phyloP scores from a whole-genome alignment of 2,888 invertebrate genomes.

The Terebella lapidaria region DNA sequence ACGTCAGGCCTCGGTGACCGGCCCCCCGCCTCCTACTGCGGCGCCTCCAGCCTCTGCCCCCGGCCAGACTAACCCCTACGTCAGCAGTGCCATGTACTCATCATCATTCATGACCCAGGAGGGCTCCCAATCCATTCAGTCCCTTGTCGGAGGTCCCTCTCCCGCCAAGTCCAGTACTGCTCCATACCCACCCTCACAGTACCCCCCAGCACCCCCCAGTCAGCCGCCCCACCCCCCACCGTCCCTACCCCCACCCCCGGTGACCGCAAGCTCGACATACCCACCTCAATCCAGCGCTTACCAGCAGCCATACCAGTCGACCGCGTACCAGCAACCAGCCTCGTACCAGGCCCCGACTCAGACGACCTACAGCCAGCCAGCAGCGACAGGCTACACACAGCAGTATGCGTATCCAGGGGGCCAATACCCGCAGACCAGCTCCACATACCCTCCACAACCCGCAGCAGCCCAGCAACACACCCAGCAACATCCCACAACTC shows the following conservation, averaged over 20 bases:
- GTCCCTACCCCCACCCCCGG: not conserved
- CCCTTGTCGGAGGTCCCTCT: conserved; percentile 34
- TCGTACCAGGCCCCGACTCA: not conserved
- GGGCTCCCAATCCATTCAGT: conserved; percentile 45
- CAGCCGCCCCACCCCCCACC: not conserved
- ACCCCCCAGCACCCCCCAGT: not conserved
- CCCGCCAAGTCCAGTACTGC: not conserved
- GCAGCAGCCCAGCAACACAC: not conserved
- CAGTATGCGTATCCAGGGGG: not conserved
- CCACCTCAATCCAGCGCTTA: not conserved
- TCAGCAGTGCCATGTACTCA: conserved; percentile 40
- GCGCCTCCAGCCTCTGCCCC: not conserved
- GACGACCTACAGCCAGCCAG: not conserved
- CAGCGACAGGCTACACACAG: not conserved
- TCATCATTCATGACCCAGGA: conserved; percentile 49
- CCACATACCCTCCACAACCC: not conserved
- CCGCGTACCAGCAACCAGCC: not conserved
- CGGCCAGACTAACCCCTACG: conserved; percentile 35
- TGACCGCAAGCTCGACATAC: not conserved
- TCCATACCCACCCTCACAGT: not conserved
- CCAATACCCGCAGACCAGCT: not conserved
- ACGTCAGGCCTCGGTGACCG: no score
- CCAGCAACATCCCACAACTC: not conserved
- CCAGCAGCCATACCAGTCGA: not conserved
- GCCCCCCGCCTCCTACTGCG: no score